These are phyloP conservation scores for Bos taurus DNA, from an alignment of 2,113 vertebrate species.

Conservation along the genomic window ARS-UCD2.0 NC_037333.1:107334001-107334500, in stretches of 20 bases:
- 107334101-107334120: no score
- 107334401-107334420: not conserved
- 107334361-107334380: not conserved
- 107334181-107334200: not conserved
- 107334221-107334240: not conserved
- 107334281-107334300: not conserved
- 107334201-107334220: accelerated
- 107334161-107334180: not conserved
- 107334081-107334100: no score
- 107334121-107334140: no score
- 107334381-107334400: not conserved
- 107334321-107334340: not conserved
- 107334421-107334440: not conserved
- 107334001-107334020: no score
- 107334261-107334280: not conserved
- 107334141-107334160: no score
- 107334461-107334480: not conserved
- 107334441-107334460: not conserved
- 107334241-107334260: not conserved
- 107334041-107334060: no score
- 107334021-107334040: no score
- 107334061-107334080: no score
- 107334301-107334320: not conserved
- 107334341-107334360: not conserved
- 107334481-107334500: not conserved